phyloP scores from a whole-genome alignment of 1,140 invertebrate species.

The Oppia nitens region DNA sequence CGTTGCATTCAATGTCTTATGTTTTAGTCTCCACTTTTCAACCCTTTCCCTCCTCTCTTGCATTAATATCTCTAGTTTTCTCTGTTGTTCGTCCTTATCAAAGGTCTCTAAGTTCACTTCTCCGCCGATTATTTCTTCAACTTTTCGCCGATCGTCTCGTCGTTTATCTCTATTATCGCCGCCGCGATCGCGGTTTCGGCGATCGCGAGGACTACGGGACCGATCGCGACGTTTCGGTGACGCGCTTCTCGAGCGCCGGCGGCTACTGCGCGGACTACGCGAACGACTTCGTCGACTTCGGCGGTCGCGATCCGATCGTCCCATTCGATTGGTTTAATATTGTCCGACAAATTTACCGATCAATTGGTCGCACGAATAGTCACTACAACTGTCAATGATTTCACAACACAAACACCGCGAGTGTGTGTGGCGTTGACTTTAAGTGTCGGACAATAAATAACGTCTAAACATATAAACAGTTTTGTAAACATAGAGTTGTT shows the following conservation, averaged over 20 bases:
- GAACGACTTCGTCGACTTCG: not conserved
- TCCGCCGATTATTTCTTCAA: constrained; percentile 13
- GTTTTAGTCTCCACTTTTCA: constrained; percentile 73
- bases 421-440: too few relatives aligned
- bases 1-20: too few relatives aligned
- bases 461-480: too few relatives aligned
- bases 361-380: too few relatives aligned
- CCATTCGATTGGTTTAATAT: too few relatives aligned
- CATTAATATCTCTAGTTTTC: constrained; percentile 82
- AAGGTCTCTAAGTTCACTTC: constrained; percentile 19
- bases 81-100: constrained; percentile 44
- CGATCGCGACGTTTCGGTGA: not conserved
- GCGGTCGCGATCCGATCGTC: not conserved
- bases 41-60: constrained; percentile 82
- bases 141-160: not conserved
- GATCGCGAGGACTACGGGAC: not conserved
- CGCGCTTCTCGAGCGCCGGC: constrained; percentile 7
- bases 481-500: too few relatives aligned
- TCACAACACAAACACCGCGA: too few relatives aligned
- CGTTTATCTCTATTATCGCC: not conserved
- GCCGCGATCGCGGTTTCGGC: not conserved
- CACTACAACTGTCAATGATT: too few relatives aligned
- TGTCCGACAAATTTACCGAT: too few relatives aligned
- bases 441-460: too few relatives aligned
- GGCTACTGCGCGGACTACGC: not conserved